A percentile compares a stretch with the other conserved stretches of the same genome.
These are phyloP conservation scores for Plebejus argus DNA, from an alignment of 2,888 invertebrate species.

Conservation along the genomic window DNA sequence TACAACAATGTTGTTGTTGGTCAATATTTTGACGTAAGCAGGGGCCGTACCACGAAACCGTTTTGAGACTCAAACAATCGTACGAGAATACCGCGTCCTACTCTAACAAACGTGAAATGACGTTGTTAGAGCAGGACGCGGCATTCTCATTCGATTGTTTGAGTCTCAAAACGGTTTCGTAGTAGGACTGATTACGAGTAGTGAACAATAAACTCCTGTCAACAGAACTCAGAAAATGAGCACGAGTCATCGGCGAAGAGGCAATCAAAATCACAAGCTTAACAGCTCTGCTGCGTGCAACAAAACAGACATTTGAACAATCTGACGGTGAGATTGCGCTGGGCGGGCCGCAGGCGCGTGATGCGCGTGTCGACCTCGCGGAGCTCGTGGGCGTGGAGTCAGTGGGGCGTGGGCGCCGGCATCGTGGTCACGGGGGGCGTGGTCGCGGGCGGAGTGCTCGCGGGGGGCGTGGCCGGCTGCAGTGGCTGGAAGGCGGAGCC, in stretches of 20 bases:
- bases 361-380: slow-evolving; percentile 31
- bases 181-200: too few species aligned
- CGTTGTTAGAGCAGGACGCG: too few species aligned
- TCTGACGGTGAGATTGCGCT: slow-evolving; percentile 13
- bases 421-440: slow-evolving; percentile 41
- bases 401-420: slow-evolving; percentile 41
- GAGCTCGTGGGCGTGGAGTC: slow-evolving; percentile 36
- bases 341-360: slow-evolving; percentile 25
- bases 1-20: background rate
- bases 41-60: too few species aligned
- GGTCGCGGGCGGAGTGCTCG: slow-evolving; percentile 42
- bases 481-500: slow-evolving; percentile 91
- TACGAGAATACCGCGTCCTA: too few species aligned
- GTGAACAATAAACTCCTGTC: background rate
- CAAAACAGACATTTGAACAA: slow-evolving; percentile 27
- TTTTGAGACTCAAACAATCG: too few species aligned
- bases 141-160: too few species aligned
- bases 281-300: slow-evolving; percentile 28
- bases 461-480: slow-evolving; percentile 58
- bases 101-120: too few species aligned
- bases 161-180: too few species aligned
- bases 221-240: background rate
- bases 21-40: too few species aligned
- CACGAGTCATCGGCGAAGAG: background rate
- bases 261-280: slow-evolving; percentile 22